Conservation (phyloP, 2,888 invertebrate species). For the Pollenia griseotomentosa region DNA sequence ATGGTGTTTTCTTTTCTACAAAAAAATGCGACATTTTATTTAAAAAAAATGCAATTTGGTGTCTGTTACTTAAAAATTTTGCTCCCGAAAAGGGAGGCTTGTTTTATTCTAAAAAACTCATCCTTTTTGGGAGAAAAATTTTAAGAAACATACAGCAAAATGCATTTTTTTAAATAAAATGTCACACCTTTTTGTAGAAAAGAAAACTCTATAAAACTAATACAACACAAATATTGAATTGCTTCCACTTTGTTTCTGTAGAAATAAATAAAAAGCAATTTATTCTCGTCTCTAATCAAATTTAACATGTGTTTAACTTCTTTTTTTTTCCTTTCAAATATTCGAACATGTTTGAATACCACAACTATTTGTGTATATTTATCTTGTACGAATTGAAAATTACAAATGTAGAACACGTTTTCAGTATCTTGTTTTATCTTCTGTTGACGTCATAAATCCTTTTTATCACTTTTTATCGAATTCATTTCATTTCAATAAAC, state of each 20-base stretch:
- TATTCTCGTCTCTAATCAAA: constrained; percentile 27
- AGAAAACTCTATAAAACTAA: background rate
- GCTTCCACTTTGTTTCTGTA: background rate
- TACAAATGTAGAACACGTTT: constrained; percentile 67
- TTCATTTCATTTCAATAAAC: constrained; percentile 27
- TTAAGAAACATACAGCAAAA: too few species aligned
- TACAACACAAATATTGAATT: background rate
- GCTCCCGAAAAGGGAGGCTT: too few species aligned
- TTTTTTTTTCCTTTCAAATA: background rate
- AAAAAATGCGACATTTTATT: too few species aligned
- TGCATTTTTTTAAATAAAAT: too few species aligned
- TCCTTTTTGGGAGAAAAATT: too few species aligned
- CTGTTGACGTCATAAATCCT: constrained; percentile 57
- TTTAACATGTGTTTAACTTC: constrained; percentile 45
- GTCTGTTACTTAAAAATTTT: too few species aligned
- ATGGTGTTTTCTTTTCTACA: too few species aligned
- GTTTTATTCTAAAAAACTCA: too few species aligned
- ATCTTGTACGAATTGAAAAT: constrained; percentile 44
- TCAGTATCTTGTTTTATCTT: constrained; percentile 40
- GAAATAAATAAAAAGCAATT: too few species aligned
- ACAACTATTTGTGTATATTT: constrained; percentile 25
- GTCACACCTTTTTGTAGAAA: too few species aligned
- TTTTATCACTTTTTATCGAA: constrained; percentile 57
- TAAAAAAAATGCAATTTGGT: too few species aligned
- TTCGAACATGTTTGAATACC: background rate